These are phyloP conservation scores for honey bee (Apis mellifera) DNA, from an alignment of 1,140 invertebrate genomes.

Conservation along the genomic window DNA sequence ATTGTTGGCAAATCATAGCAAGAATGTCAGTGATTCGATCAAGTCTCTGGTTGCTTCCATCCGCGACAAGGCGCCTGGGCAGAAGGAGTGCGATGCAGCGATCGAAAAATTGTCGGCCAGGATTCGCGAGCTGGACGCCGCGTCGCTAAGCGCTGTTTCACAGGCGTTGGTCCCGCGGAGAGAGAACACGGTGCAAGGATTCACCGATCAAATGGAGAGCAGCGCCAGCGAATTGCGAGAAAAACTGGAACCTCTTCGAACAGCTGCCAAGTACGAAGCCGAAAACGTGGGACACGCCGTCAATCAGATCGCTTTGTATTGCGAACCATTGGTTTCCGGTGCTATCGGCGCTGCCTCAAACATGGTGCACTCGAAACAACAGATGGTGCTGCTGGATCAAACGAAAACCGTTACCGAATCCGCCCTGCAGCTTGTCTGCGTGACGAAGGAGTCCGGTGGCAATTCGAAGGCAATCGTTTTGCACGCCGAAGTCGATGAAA, in stretches of 20 bases:
- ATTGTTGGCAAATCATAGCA: constrained; percentile 94
- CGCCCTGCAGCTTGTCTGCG: constrained; percentile 91
- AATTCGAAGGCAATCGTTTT: constrained; percentile 92
- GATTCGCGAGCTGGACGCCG: constrained; percentile 92
- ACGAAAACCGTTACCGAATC: constrained; percentile 97
- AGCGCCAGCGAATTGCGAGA: constrained; percentile 90
- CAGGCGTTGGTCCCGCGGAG: constrained; percentile 88
- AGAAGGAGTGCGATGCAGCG: constrained; percentile 94
- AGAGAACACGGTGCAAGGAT: constrained; percentile 91
- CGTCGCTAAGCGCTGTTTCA: constrained; percentile 92
- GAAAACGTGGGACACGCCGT: constrained; percentile 96
- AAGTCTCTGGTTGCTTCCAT: constrained; percentile 96
- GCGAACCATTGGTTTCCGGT: constrained; percentile 91
- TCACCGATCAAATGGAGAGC: constrained; percentile 89
- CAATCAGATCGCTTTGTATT: constrained; percentile 90
- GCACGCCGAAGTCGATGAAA: constrained; percentile 93
- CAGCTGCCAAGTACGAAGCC: constrained; percentile 94
- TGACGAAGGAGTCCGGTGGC: constrained; percentile 94
- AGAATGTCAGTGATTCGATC: constrained; percentile 97
- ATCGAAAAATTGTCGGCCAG: constrained; percentile 89
- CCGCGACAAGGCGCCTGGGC: constrained; percentile 96
- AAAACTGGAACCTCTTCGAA: constrained; percentile 90
- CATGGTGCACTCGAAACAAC: constrained; percentile 93
- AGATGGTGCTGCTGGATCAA: constrained; percentile 94
- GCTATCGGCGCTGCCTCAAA: constrained; percentile 94